A percentile compares a stretch with the other conserved stretches of the same genome.
Evolutionary conservation across 2,797 vertebrate genomes (phyloP).

Genomic region (Chloroceryle amazona): DNA sequence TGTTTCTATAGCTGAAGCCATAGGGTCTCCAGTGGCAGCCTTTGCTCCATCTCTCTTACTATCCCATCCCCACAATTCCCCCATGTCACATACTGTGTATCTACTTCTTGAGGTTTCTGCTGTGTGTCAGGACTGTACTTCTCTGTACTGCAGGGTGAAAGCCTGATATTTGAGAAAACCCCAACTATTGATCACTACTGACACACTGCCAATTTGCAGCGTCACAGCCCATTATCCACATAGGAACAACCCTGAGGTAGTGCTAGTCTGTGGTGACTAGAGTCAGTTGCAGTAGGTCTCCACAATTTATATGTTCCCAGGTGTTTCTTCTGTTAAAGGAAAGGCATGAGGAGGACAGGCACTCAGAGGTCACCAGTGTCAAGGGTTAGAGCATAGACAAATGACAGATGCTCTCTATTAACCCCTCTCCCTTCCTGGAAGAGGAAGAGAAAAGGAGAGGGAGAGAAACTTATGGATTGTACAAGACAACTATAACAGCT

Average conservation of each 20-base stretch:
- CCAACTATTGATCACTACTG: background rate
- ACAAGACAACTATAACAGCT: too few relatives aligned
- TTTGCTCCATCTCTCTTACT: background rate
- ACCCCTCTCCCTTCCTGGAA: too few relatives aligned
- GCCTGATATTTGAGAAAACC: background rate
- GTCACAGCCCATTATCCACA: background rate
- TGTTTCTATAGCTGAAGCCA: rapidly evolving
- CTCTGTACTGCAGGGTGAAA: background rate
- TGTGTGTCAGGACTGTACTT: background rate
- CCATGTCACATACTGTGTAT: rapidly evolving
- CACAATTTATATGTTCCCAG: background rate
- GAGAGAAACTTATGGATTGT: too few relatives aligned
- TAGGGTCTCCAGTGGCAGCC: background rate
- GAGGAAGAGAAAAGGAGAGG: too few relatives aligned
- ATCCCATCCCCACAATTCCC: rapidly evolving
- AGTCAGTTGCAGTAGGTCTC: background rate
- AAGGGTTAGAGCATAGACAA: too few relatives aligned
- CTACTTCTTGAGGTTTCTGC: background rate
- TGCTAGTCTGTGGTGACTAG: too few relatives aligned
- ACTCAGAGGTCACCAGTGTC: too few relatives aligned
- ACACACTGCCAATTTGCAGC: rapidly evolving
- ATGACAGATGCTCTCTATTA: too few relatives aligned
- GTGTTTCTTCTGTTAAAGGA: background rate
- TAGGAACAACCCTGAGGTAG: rapidly evolving
- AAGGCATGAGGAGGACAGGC: rapidly evolving